Percentiles rank a stretch among this genome's conserved stretches.
Evolutionary conservation across 2,797 vertebrate genomes (phyloP).

Genomic region (Labeo calbasu): DNA sequence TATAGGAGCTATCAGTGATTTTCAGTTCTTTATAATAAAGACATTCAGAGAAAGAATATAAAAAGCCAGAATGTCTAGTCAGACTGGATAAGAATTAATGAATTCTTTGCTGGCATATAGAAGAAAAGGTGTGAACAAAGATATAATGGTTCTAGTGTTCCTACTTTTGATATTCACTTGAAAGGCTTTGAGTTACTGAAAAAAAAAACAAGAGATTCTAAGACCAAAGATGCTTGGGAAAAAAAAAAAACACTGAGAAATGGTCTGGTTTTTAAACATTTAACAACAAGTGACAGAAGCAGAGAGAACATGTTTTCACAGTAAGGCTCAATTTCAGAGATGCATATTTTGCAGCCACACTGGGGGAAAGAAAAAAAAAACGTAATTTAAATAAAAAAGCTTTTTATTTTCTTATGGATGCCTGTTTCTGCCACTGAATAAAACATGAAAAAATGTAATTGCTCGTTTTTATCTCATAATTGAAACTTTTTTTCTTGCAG

Average conservation of each 20-base stretch:
- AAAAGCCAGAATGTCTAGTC: constrained; percentile 3
- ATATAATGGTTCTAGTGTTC: background rate
- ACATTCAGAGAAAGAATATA: background rate
- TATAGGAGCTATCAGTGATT: background rate
- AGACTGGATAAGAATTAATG: constrained; percentile 15
- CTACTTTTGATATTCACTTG: background rate
- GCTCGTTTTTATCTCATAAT: too few species aligned
- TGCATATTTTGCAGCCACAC: background rate
- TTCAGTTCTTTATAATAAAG: constrained; percentile 23
- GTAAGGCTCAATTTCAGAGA: background rate
- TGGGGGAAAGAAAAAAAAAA: background rate
- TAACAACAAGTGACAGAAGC: background rate
- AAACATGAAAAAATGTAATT: too few species aligned
- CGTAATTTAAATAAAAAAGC: background rate
- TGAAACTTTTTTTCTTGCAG: too few species aligned
- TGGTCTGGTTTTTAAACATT: background rate
- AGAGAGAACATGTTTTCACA: too few species aligned
- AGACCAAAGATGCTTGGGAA: background rate
- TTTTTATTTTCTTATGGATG: too few species aligned
- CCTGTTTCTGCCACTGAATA: too few species aligned
- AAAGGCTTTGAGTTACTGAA: constrained; percentile 2
- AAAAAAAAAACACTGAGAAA: background rate
- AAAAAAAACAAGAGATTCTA: background rate
- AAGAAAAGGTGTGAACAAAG: background rate
- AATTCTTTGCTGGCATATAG: constrained; percentile 7